Evolutionary conservation across 2,113 vertebrate genomes (phyloP).

Genomic region (Dermatemys mawii): DNA sequence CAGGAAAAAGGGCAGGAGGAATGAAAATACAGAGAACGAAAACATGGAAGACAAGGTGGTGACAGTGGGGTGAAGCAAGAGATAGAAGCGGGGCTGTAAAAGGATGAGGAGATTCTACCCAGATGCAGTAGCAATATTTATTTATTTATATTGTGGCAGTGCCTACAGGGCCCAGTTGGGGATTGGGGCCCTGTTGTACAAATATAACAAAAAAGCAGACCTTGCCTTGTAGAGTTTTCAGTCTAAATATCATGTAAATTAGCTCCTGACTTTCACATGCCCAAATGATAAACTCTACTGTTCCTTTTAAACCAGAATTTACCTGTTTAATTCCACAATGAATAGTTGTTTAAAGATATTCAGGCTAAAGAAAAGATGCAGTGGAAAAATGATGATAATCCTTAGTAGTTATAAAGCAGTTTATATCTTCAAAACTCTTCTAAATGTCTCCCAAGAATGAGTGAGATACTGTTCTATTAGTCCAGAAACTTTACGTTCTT

Average conservation of each 20-base stretch:
- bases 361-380: background rate
- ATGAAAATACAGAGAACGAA: background rate
- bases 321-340: background rate
- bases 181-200: background rate
- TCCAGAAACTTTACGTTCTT: background rate
- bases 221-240: background rate
- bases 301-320: background rate
- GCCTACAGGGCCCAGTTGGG: background rate
- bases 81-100: background rate
- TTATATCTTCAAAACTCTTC: fast-evolving
- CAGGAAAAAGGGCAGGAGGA: background rate
- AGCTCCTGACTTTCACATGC: background rate
- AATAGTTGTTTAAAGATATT: background rate
- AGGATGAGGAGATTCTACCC: background rate
- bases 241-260: background rate
- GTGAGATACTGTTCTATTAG: fast-evolving
- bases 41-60: background rate
- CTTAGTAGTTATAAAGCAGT: fast-evolving
- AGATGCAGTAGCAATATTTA: background rate
- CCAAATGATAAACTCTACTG: background rate
- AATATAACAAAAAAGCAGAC: background rate
- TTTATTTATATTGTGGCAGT: background rate
- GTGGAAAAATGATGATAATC: background rate
- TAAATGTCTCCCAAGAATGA: background rate
- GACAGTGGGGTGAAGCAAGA: background rate